Percentiles rank a stretch among this genome's conserved stretches.
Evolutionary conservation across 2,888 invertebrate species (phyloP).

Genomic region (Nasonovia ribisnigri): DNA sequence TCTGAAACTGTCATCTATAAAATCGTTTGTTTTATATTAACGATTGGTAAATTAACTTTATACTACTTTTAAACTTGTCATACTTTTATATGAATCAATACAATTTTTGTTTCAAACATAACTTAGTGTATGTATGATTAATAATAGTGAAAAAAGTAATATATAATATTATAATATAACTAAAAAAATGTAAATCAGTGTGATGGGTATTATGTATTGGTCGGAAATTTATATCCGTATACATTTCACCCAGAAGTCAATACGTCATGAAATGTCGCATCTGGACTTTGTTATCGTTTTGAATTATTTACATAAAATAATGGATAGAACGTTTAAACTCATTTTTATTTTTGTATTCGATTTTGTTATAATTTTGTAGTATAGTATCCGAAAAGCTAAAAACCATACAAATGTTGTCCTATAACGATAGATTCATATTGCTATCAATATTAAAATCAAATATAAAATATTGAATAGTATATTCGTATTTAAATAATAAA

Average conservation of each 20-base stretch:
- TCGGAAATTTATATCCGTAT: constrained; percentile 49
- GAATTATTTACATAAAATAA: constrained; percentile 60
- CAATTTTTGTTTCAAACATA: not conserved
- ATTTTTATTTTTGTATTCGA: not conserved
- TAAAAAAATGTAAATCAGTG: constrained; percentile 44
- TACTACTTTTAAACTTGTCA: not conserved
- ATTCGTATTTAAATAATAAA: not conserved
- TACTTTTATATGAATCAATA: not conserved
- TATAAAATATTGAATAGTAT: not conserved
- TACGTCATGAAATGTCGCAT: constrained; percentile 58
- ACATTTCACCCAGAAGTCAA: constrained; percentile 47
- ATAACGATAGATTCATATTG: not conserved
- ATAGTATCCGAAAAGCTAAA: not conserved
- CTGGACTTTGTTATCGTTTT: constrained; percentile 47
- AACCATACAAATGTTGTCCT: not conserved
- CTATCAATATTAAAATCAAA: not conserved
- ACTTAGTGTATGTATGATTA: constrained; percentile 15
- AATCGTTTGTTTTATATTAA: not conserved
- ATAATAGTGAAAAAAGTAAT: not conserved
- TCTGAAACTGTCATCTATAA: not conserved
- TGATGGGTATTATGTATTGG: constrained; percentile 26
- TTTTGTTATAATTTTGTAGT: not conserved
- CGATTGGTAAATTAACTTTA: not conserved
- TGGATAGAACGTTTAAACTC: constrained; percentile 33
- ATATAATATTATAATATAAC: constrained; percentile 16